Evolutionary conservation across 2,888 invertebrate genomes (phyloP), one percentile per base, ranked within the genome.

Genomic region (Chloroclysta siterata): DNA sequence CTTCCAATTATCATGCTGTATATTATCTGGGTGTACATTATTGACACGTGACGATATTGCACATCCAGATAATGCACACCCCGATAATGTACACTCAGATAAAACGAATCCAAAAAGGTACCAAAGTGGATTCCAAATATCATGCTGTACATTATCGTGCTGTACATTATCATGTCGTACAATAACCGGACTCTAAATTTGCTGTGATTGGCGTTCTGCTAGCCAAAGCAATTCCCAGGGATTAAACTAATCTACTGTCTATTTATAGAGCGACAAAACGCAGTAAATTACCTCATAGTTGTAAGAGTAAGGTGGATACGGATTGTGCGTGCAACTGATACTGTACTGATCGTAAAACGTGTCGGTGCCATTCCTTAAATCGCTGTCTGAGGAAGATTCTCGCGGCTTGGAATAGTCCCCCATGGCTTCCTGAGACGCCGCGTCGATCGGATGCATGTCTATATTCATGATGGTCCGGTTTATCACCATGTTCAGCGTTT

Each of bases 371-470:
- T 81, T 82, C 36, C 76, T 76, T 22, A 83, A 66, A 57, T 88
- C 89, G 63, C 81, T 83, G 60, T 89, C 89, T 0, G 85, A 81
- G 0, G 84, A 83, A 7, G 74, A 80, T 2, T 84, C 86, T n/a
- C 78, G 78, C 6, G 80, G 80, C 67, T 88, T 89, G 7, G 85
- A 82, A 66, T 83, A 86, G 66, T 89, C 90, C 5, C 88, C 90
- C 85, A 88, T 88, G 2, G 88, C 88, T 58, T 88, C 89, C 51
- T 86, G 87, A 6, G 89, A 85, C 17, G 81, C 80, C n/a, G 82
- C 72, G 64, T 87, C 87, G 5, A 84, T 71, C 7, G 80, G 78
- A 29, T 79, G 81, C 41, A 81, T 57, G 57, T 87, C 87, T 46
- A 78, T 77, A 63, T 79, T 84, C 53, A 87, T 65, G 22, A 84